phyloP scores from a whole-genome alignment of 2,888 invertebrate genomes.

The Acanthosepion esculentum region DNA sequence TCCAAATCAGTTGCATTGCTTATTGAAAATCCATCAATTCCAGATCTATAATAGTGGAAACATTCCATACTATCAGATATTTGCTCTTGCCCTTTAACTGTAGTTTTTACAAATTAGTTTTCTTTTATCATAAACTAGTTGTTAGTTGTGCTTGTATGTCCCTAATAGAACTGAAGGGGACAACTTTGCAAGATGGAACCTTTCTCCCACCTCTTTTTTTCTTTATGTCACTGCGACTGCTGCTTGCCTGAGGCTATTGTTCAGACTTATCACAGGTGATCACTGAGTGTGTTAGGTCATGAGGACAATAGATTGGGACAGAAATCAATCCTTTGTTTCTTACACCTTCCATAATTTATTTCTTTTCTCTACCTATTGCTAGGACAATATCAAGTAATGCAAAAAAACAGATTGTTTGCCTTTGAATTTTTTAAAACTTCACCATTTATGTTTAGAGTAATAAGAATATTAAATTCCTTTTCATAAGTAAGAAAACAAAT shows the following conservation, averaged over 20 bases:
- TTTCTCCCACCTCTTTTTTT: background rate
- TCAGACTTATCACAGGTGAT: slow-evolving; percentile 33
- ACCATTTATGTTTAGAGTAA: background rate
- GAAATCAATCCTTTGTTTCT: slow-evolving; percentile 33
- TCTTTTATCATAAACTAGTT: background rate
- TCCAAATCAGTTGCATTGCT: background rate
- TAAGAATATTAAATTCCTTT: background rate
- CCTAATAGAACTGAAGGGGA: background rate
- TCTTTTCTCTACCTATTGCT: background rate
- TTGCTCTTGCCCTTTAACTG: background rate
- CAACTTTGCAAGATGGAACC: background rate
- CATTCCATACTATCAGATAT: background rate
- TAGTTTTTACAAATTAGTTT: background rate
- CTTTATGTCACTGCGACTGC: background rate
- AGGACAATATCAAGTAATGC: background rate
- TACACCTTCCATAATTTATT: background rate
- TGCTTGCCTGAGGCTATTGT: slow-evolving; percentile 10
- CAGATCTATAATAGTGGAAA: background rate
- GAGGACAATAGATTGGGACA: slow-evolving; percentile 33
- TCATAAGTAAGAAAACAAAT: background rate
- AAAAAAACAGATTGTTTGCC: background rate
- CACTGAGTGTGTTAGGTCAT: background rate
- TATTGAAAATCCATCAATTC: background rate
- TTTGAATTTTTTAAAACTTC: background rate
- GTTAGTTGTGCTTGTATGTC: slow-evolving; percentile 17